Percentiles rank a stretch among this genome's conserved stretches.
phyloP scores from a whole-genome alignment of 1,140 invertebrate genomes.

The Leucophenga varia region DNA sequence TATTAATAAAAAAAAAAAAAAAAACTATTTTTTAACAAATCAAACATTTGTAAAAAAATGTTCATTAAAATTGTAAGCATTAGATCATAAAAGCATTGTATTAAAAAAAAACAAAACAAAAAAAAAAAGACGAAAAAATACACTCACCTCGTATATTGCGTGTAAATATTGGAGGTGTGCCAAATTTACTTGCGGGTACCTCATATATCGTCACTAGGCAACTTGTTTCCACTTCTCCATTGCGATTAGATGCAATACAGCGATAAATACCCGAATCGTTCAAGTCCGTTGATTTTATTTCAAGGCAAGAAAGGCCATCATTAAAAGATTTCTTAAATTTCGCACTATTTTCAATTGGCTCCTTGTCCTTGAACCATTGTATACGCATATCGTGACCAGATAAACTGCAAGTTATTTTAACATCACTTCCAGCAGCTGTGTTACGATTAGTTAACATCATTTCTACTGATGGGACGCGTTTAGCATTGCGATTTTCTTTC shows the following conservation, averaged over 20 bases:
- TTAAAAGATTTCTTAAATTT: constrained; percentile 54
- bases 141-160: constrained; percentile 56
- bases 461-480: constrained; percentile 76
- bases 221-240: constrained; percentile 55
- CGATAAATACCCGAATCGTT: constrained; percentile 51
- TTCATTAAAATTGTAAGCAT: not conserved
- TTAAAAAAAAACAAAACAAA: not conserved
- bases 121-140: constrained; percentile 8
- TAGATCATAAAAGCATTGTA: not conserved
- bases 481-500: constrained; percentile 52
- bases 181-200: constrained; percentile 52
- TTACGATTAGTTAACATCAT: constrained; percentile 75
- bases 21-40: too few species aligned
- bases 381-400: constrained; percentile 77
- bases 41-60: too few species aligned
- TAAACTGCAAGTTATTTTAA: constrained; percentile 82
- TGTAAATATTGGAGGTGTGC: constrained; percentile 55
- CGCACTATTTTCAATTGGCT: constrained; percentile 39
- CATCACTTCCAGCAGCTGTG: constrained; percentile 69
- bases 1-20: constrained; percentile 11
- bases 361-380: constrained; percentile 80
- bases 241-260: constrained; percentile 49
- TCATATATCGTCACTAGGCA: constrained; percentile 55
- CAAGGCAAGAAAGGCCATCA: constrained; percentile 66
- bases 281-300: constrained; percentile 57